Evolutionary conservation across 2,888 invertebrate genomes (phyloP).

Genomic region (Brenthis hecate): DNA sequence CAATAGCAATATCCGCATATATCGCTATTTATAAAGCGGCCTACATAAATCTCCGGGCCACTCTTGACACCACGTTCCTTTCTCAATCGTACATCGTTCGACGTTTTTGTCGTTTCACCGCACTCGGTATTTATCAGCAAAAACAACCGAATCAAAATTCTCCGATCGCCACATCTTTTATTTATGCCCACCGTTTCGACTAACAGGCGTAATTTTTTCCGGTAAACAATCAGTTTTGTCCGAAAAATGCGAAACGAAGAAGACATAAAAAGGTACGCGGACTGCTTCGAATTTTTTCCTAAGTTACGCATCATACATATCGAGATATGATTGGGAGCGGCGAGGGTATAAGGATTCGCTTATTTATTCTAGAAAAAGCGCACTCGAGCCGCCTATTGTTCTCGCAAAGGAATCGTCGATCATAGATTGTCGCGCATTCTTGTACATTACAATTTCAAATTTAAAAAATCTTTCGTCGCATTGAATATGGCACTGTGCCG

Average conservation of each 20-base stretch:
- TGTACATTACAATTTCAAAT: conserved; percentile 36
- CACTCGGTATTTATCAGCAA: conserved; percentile 66
- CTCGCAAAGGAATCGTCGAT: conserved; percentile 37
- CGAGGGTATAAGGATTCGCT: conserved; percentile 38
- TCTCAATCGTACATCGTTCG: conserved; percentile 64
- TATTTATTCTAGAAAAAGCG: conserved; percentile 47
- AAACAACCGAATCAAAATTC: conserved; percentile 80
- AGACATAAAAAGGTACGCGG: conserved; percentile 72
- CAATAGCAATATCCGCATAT: conserved; percentile 27
- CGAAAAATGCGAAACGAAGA: conserved; percentile 79
- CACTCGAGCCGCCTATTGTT: conserved; percentile 47
- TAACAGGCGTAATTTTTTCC: conserved; percentile 82
- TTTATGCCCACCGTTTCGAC: conserved; percentile 73
- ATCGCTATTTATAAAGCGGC: conserved; percentile 50
- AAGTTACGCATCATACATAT: conserved; percentile 64
- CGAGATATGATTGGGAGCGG: conserved; percentile 67
- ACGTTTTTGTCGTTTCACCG: conserved; percentile 61
- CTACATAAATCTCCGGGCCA: conserved; percentile 59
- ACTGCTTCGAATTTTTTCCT: conserved; percentile 61
- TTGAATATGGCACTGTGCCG: conserved; percentile 29
- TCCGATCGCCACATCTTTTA: conserved; percentile 73
- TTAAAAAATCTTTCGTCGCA: conserved; percentile 26
- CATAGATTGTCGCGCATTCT: conserved; percentile 40
- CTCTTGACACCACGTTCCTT: conserved; percentile 69
- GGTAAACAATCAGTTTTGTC: conserved; percentile 81